Conservation (phyloP, 2,888 invertebrate genomes). For the Polia nebulosa region DNA sequence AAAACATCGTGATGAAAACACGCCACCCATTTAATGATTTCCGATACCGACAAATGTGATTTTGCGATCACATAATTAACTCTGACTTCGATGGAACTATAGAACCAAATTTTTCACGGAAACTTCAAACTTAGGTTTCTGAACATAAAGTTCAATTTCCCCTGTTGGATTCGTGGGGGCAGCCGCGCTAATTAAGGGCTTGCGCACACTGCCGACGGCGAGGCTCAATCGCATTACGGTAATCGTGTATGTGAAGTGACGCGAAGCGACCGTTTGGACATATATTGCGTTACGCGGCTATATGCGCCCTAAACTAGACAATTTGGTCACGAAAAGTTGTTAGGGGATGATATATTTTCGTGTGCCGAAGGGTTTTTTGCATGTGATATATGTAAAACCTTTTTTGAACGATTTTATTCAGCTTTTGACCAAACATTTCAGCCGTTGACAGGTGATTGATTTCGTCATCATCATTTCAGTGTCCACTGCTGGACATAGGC, state of each 20-base stretch:
- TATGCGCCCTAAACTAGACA: constrained; percentile 31
- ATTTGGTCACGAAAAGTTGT: constrained; percentile 33
- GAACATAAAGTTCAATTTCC: constrained; percentile 23
- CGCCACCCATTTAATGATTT: constrained; percentile 44
- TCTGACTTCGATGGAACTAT: constrained; percentile 33
- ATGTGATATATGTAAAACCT: neutral
- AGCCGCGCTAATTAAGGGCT: constrained; percentile 71
- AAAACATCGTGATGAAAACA: constrained; percentile 42
- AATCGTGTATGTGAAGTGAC: constrained; percentile 80
- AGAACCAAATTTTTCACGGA: neutral
- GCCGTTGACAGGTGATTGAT: too few relatives aligned
- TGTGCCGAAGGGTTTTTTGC: neutral
- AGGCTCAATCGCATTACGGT: constrained; percentile 74
- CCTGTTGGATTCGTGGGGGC: constrained; percentile 8
- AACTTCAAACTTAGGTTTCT: constrained; percentile 18
- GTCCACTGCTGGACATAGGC: too few relatives aligned
- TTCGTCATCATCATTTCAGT: too few relatives aligned
- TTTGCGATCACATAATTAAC: constrained; percentile 59
- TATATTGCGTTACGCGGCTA: constrained; percentile 51
- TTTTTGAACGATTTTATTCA: neutral
- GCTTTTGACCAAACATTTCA: too few relatives aligned
- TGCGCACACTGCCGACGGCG: constrained; percentile 70
- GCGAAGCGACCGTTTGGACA: constrained; percentile 63
- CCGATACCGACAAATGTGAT: constrained; percentile 56
- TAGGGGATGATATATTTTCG: constrained; percentile 9